Evolutionary conservation across 1,140 invertebrate genomes (phyloP), one percentile per base, ranked within the genome.

Genomic region (Aricia agestis): DNA sequence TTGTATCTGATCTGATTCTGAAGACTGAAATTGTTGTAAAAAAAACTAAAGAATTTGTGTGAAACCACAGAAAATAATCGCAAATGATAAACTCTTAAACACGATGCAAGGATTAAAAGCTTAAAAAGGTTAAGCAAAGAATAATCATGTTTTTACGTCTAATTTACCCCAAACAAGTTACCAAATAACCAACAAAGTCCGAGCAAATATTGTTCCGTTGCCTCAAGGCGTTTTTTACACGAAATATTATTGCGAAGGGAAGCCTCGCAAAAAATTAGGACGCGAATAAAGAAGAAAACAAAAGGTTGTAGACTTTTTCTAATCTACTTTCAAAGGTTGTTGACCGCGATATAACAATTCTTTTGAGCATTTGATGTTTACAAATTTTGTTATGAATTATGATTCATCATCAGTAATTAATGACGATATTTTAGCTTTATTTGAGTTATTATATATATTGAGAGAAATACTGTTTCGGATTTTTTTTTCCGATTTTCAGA

Each of bases 281-380:
- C 18, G 17, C 17, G 42, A 68, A 68, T 15, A 52, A 19, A 68
- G 42, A 52, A 10, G 13, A 52, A 68, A 68, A 42, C 19, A 68
- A 45, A 42, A 25, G 42, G 15, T 68, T 19, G 1, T 9, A 52
- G 41, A 31, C 52, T 41, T 68, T 57, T 57, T 25, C 36, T 31
- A 68, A 68, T 68, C 67, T 68, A 52, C 67, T 68, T 57, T 68
- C 19, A 1, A 57, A 68, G 25, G 52, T 68, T 68, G 52, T 68
- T 68, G 67, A 68, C 67, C 67, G 67, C 67, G 67, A 57, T 58
- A 68, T 68, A 13, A 42, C 42, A 68, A 68, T 68, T 25, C 42
- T 68, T 68, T 36, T 68, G 41, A 17, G 66, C 36, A 9, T 36
- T 36, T 36, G 36, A 36, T 36, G 36, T 36, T 36, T 4, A 36